Evolutionary conservation across 2,113 vertebrate genomes (phyloP), one percentile per base, ranked within the genome.

Genomic region (Oncorhynchus clarkii): DNA sequence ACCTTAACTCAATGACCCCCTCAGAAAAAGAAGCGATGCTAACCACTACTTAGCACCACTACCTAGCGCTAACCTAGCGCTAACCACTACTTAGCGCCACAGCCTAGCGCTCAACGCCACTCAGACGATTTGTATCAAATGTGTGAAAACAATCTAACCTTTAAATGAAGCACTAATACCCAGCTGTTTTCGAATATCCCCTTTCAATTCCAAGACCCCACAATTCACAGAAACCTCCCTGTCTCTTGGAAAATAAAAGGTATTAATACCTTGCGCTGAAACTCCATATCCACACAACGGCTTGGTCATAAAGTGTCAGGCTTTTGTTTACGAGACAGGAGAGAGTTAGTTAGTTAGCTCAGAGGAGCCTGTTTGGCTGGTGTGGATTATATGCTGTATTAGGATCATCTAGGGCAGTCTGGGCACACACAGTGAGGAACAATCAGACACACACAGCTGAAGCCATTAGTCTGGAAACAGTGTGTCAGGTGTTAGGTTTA

Each of bases 301-400:
- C 69, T 51, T 57, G 51, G 39, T 48, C 48, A n/a, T 27, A 20
- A 54, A 54, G 14, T 54, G 45, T 26, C n/a, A n/a, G 26, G 5
- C 26, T 31, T 70, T 27, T 59, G 49, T 79, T 68, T 83, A 49
- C 70, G 12, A 6, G 70, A 54, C 59, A 48, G 70, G 2, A 29
- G 27, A 39, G 29, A 6, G 26, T 29, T 67, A 8, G 6, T 64
- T 24, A n/a, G 54, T 62, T 74, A 66, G 16, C 57, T 51, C 54
- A 9, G 39, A 45, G 34, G 72, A 73, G 54, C 67, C 54, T 24
- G n/a, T 3, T 27, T 20, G 45, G 60, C 34, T 77, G 20, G 14
- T 2, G 45, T 72, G 29, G 49, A 24, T 71, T 66, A 68, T 69
- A 66, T 75, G 67, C 67, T 29, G 4, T 22, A 29, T 74, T 70